A percentile compares a stretch with the other conserved stretches of the same genome.
Evolutionary conservation across 2,113 vertebrate genomes (phyloP).

Genomic region (Triplophysa rosa): DNA sequence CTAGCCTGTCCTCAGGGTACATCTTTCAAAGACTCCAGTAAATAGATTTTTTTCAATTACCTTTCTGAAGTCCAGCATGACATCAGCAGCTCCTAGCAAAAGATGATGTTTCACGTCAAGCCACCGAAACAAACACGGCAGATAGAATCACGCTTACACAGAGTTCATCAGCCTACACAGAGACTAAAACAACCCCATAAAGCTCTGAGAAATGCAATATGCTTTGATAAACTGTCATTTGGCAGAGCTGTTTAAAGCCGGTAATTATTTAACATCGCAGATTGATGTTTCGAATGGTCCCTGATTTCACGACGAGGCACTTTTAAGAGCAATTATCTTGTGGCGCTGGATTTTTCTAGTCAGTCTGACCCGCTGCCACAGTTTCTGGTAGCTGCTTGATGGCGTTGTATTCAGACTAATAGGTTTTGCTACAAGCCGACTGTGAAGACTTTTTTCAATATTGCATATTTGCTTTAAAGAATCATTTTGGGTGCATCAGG

Average conservation of each 20-base stretch:
- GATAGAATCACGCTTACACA: background rate
- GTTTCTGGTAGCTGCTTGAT: conserved; percentile 13
- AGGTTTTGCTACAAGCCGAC: background rate
- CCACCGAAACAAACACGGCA: conserved; percentile 21
- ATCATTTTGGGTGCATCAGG: conserved; percentile 9
- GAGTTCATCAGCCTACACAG: conserved; percentile 10
- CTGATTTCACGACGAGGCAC: background rate
- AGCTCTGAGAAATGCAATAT: background rate
- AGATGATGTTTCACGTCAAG: conserved; percentile 30
- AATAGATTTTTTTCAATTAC: conserved; percentile 22
- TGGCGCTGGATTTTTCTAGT: conserved; percentile 5
- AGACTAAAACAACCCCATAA: conserved; percentile 5
- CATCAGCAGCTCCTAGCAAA: conserved; percentile 15
- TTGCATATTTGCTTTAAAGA: background rate
- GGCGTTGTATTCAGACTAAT: conserved; percentile 16
- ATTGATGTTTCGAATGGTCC: conserved; percentile 37
- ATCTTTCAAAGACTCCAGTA: conserved; percentile 23
- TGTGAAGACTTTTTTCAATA: conserved; percentile 2
- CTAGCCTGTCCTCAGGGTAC: conserved; percentile 11
- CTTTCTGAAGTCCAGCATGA: conserved; percentile 17
- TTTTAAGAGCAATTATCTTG: conserved; percentile 33
- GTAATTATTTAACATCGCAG: conserved; percentile 33
- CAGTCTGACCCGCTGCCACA: background rate
- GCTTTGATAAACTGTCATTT: conserved; percentile 19
- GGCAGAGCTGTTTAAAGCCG: background rate